Evolutionary conservation across 2,113 vertebrate genomes (phyloP).

Genomic region (Phaetusa simplex): DNA sequence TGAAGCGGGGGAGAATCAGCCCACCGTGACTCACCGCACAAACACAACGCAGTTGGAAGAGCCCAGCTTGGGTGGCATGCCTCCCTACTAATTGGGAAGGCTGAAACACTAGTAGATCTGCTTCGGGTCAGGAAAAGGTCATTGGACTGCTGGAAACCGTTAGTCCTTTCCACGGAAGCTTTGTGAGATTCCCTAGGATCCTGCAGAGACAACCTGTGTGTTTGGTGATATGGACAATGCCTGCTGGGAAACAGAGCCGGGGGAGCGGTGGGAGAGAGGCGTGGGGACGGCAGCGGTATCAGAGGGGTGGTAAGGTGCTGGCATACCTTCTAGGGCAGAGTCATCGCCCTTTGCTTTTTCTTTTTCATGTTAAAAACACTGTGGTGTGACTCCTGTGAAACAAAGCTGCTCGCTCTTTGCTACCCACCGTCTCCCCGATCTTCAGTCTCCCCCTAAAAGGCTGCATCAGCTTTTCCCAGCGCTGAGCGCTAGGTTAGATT

Average conservation of each 20-base stretch:
- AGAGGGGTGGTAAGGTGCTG: background rate
- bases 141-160: background rate
- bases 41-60: background rate
- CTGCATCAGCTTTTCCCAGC: background rate
- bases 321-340: background rate
- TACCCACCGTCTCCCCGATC: rapidly evolving
- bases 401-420: background rate
- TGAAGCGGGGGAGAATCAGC: background rate
- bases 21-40: background rate
- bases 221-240: background rate
- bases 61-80: background rate
- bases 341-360: background rate
- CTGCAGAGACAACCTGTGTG: background rate
- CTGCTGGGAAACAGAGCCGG: background rate
- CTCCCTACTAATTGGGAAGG: constrained; percentile 20
- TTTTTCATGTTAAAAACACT: background rate
- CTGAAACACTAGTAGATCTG: constrained; percentile 32
- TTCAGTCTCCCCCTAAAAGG: background rate
- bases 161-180: background rate
- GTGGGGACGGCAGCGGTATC: background rate
- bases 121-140: constrained; percentile 38
- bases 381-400: background rate
- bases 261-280: background rate
- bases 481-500: background rate
- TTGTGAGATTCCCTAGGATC: background rate